Base-by-base conservation (phyloP, 2,888 invertebrate species). In the Chaetogeoica ovagalla region DNA sequence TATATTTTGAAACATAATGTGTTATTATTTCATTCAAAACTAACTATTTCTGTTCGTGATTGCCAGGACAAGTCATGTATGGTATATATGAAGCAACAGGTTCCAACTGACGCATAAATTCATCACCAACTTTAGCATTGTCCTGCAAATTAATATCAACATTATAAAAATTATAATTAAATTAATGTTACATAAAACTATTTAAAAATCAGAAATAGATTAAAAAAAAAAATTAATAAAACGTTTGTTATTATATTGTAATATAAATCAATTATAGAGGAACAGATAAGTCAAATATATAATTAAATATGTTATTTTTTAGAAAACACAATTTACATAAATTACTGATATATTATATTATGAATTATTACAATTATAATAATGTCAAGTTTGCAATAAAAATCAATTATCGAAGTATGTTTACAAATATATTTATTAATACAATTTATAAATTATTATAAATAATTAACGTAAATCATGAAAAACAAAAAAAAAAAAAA, bases 41-140 rank as follows among this genome's bases (percentile, higher is more conserved):
- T 89, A 85, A 94, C 93, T 94, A 95, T 82, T 88, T 89, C 85
- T 92, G 90, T 87, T 96, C 96, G 85, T 96, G 96, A 87, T 96
- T 96, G 73, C 96, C 97, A n/a, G 94, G 92, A 84, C 94, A 93
- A 1, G 94, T 93, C 94, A 95, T 94, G 86, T 98, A 98, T 0
- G 97, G 97, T 83, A 97, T 88, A 86, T 92, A 91, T 37, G 94
- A 94, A 37, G 97, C 96, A 59, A 97, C 89, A 0, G 94, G 90
- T 87, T 97, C 92, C 82, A 98, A 92, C 88, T 95, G 94, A 7
- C 92, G 89, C 96, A 98, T 96, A 87, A 96, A 98, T 86, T 92
- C 90, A 88, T 98, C 96, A 0, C 98, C 98, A 43, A 95, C 91
- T 81, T 87, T 87, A 0, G 92, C 96, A 85, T 96, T 89, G 83